Conservation (phyloP, 2,888 invertebrate genomes). For the Mongoloraphidia duomilia region DNA sequence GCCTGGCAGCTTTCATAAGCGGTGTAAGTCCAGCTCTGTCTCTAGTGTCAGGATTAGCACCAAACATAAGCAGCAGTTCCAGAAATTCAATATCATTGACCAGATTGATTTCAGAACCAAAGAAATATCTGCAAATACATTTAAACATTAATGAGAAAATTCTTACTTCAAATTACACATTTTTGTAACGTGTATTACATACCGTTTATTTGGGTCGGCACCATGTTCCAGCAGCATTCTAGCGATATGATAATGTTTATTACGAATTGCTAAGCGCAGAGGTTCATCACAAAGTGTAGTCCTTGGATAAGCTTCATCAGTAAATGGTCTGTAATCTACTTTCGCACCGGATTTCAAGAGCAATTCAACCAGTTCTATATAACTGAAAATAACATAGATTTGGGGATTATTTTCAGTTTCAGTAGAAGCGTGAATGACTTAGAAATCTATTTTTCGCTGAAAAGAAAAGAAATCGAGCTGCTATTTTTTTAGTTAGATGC, state of each 20-base stretch:
- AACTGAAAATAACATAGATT: conserved; percentile 29
- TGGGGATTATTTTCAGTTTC: not conserved
- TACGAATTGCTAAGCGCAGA: conserved; percentile 73
- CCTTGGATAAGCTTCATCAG: conserved; percentile 53
- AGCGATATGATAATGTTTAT: conserved; percentile 63
- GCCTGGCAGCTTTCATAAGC: conserved; percentile 77
- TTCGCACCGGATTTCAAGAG: conserved; percentile 64
- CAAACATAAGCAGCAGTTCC: conserved; percentile 67
- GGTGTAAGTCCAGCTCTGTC: conserved; percentile 81
- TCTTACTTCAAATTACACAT: not conserved
- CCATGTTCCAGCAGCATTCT: conserved; percentile 64
- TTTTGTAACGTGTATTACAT: not conserved
- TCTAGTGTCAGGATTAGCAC: conserved; percentile 75
- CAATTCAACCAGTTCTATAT: conserved; percentile 52
- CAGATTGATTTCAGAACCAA: conserved; percentile 80
- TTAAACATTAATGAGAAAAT: too few species aligned
- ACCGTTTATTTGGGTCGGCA: conserved; percentile 77
- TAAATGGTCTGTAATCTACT: conserved; percentile 64
- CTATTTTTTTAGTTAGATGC: too few species aligned
- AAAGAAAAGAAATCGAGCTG: too few species aligned
- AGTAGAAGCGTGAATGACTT: not conserved
- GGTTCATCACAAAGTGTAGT: conserved; percentile 75
- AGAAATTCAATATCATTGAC: conserved; percentile 70
- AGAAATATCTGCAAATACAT: conserved; percentile 44
- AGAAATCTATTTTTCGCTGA: too few species aligned